Evolutionary conservation across 2,797 vertebrate species (phyloP).

Genomic region (Hozukius guyotensis): DNA sequence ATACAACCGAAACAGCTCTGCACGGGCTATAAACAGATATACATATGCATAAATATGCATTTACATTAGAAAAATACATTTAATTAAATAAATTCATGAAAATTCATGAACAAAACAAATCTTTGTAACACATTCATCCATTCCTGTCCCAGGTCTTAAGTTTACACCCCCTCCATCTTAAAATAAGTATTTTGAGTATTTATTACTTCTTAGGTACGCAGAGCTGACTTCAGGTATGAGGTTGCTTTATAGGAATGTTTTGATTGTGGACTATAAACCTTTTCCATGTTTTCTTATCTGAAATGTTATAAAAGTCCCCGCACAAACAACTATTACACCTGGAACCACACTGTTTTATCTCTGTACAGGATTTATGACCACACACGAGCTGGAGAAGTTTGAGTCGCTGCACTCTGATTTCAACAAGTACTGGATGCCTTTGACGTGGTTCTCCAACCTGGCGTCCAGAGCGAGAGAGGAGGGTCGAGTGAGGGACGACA

Average conservation of each 20-base stretch:
- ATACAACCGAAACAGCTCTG: neutral
- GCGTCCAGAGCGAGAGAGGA: constrained; percentile 86
- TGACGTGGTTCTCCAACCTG: constrained; percentile 92
- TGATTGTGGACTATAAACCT: neutral
- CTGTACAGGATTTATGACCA: constrained; percentile 88
- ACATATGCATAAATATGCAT: neutral
- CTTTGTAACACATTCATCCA: neutral
- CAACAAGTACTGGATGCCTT: constrained; percentile 96
- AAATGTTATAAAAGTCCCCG: neutral
- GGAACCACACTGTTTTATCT: neutral
- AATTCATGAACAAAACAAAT: neutral
- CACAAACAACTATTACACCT: neutral
- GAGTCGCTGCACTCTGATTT: constrained; percentile 90
- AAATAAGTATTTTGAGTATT: neutral
- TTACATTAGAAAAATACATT: neutral
- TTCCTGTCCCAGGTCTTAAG: neutral
- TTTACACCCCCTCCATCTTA: neutral
- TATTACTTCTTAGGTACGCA: neutral
- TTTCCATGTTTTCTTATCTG: neutral
- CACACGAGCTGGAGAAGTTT: constrained; percentile 84
- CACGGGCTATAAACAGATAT: neutral
- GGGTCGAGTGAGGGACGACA: constrained; percentile 86
- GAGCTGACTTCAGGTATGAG: neutral
- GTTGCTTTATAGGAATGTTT: neutral
- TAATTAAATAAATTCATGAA: neutral